Evolutionary conservation across 2,888 invertebrate genomes (phyloP).

Genomic region (Acleris emargana): DNA sequence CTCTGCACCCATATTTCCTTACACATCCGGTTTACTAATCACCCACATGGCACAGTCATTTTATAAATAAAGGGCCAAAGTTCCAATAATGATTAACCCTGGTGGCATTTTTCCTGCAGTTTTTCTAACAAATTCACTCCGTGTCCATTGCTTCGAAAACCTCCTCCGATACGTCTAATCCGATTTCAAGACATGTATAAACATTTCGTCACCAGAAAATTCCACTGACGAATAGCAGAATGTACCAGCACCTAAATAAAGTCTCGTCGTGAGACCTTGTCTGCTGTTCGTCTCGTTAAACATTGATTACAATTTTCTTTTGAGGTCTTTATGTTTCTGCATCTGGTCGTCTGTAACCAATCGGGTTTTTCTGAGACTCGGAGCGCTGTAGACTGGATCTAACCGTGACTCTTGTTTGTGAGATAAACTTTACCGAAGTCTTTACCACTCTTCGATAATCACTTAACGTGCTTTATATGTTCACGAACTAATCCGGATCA

Average conservation of each 20-base stretch:
- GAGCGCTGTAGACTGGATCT: conserved; percentile 18
- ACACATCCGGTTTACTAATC: conserved; percentile 27
- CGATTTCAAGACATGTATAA: conserved; percentile 17
- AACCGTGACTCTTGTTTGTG: too few species aligned
- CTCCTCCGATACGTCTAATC: conserved; percentile 9
- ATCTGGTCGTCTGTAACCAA: neutral
- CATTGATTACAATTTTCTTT: neutral
- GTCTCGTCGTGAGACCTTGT: neutral
- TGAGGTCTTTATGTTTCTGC: conserved; percentile 1
- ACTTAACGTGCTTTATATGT: conserved; percentile 32
- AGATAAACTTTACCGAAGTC: neutral
- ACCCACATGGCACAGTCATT: conserved; percentile 19
- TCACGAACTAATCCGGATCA: conserved; percentile 19
- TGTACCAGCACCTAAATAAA: neutral
- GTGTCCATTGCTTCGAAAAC: conserved; percentile 23
- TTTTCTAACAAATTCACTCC: conserved; percentile 27
- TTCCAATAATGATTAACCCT: conserved; percentile 24
- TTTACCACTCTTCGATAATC: conserved; percentile 21
- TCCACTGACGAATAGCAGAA: neutral
- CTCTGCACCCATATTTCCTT: conserved; percentile 3
- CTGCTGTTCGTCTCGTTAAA: neutral
- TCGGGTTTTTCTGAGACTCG: neutral
- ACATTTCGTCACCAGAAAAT: conserved; percentile 10
- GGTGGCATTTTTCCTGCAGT: conserved; percentile 31
- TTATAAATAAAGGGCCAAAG: conserved; percentile 15